Percentiles rank a stretch among this genome's conserved stretches.
Evolutionary conservation across 2,888 invertebrate genomes (phyloP).

Genomic region (Petrolisthes cinctipes): DNA sequence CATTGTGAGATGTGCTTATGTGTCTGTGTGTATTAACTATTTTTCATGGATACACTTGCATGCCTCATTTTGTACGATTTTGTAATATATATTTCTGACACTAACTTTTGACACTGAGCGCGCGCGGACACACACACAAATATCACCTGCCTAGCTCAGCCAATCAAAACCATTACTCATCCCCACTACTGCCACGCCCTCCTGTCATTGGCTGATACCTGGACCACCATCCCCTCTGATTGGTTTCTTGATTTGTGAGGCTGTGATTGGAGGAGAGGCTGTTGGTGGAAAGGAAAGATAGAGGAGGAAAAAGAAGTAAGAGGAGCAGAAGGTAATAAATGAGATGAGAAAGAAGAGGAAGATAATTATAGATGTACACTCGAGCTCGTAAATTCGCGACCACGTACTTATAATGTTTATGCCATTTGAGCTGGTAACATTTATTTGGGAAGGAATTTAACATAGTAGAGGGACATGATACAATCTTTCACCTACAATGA

Average conservation of each 20-base stretch:
- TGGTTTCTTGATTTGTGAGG: constrained; percentile 49
- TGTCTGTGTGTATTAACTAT: no score
- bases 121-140: background rate
- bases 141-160: constrained; percentile 9
- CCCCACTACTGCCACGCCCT: constrained; percentile 36
- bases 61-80: no score
- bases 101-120: background rate
- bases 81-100: no score
- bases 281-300: background rate
- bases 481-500: no score
- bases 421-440: no score
- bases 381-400: no score
- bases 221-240: constrained; percentile 34
- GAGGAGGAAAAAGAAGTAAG: background rate
- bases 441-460: no score
- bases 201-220: constrained; percentile 51
- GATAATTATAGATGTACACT: background rate
- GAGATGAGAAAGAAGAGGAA: background rate
- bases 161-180: constrained; percentile 47
- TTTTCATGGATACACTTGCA: no score
- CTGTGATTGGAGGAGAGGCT: constrained; percentile 16
- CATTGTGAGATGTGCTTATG: no score
- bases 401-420: no score
- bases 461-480: no score
- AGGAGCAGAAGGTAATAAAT: background rate